Conservation (phyloP, 2,888 invertebrate species). For the Operophtera brumata region DNA sequence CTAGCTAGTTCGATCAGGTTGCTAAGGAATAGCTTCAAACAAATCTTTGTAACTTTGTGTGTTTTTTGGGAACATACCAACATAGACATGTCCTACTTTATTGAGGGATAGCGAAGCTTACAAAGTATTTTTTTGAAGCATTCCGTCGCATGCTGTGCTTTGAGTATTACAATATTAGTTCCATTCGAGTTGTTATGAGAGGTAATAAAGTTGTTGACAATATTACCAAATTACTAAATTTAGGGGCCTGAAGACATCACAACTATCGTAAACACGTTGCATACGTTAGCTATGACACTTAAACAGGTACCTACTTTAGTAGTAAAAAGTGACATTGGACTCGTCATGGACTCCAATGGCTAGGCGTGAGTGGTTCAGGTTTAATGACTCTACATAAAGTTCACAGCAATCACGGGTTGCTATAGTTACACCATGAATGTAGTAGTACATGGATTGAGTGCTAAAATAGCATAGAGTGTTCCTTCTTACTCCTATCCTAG, state of each 20-base stretch:
- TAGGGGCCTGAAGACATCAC: slow-evolving; percentile 7
- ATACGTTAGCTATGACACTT: slow-evolving; percentile 5
- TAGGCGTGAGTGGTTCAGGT: slow-evolving; percentile 4
- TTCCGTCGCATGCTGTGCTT: background rate
- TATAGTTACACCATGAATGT: no score
- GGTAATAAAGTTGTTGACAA: slow-evolving; percentile 28
- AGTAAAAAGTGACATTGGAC: slow-evolving; percentile 8
- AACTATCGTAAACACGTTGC: slow-evolving; percentile 9
- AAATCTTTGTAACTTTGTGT: no score
- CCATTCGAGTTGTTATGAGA: slow-evolving; percentile 11
- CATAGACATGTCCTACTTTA: no score
- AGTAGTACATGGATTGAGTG: no score
- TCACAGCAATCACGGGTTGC: no score
- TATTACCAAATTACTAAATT: slow-evolving; percentile 21
- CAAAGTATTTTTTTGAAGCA: no score
- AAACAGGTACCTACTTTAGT: slow-evolving; percentile 6
- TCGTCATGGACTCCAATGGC: background rate
- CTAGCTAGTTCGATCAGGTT: no score
- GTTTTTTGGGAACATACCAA: no score
- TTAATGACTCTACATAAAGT: slow-evolving; percentile 1
- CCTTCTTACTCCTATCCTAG: no score
- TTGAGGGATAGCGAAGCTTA: no score
- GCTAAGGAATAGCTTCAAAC: no score
- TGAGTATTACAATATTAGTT: slow-evolving; percentile 3
- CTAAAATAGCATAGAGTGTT: no score